Evolutionary conservation across 2,888 invertebrate species (phyloP), one percentile per base, ranked within the genome.

Genomic region (Caenorhabditis wallacei): DNA sequence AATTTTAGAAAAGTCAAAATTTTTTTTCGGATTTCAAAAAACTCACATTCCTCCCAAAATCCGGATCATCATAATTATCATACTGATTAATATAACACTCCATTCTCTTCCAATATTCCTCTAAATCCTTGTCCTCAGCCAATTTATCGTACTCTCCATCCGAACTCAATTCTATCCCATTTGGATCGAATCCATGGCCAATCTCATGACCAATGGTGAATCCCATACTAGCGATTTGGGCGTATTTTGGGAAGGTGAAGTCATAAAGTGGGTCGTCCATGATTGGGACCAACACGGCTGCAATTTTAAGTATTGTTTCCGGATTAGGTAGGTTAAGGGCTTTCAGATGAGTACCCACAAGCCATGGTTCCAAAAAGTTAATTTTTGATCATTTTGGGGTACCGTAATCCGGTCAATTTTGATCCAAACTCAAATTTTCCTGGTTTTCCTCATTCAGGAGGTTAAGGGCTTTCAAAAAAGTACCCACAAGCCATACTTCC

Each of bases 71-170:
- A 51, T 64, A 64, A 4, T 64, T 8, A 5, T 48, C 11, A 4
- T 51, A 64, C 5, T 64, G 64, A 43, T 96, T 94, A 7, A 95
- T 94, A 85, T 97, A 95, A 92, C 99, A 99, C 89, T 95, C 94
- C 0, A 96, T 95, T 79, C 95, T 94, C 48, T 95, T 94, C 91
- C 97, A 96, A 92, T 98, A 99, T 71, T 94, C 94, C 0, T 94
- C 95, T 78, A 97, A 95, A 0, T 98, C 98, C 16, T 95, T 95
- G 88, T 96, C 95, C 90, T 97, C 96, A 99, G 98, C 99, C 98
- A 98, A 99, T 92, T 97, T 95, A 80, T 54, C 13, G 11, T 98
- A 93, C 92, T 98, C 98, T 0, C 99, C 99, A 88, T 95, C 94
- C 93, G 95, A 95, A 92, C 99, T 98, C 92, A 97, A 98, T 92